Base-by-base conservation (phyloP, 2,888 invertebrate species). In the Nomada fucata region DNA sequence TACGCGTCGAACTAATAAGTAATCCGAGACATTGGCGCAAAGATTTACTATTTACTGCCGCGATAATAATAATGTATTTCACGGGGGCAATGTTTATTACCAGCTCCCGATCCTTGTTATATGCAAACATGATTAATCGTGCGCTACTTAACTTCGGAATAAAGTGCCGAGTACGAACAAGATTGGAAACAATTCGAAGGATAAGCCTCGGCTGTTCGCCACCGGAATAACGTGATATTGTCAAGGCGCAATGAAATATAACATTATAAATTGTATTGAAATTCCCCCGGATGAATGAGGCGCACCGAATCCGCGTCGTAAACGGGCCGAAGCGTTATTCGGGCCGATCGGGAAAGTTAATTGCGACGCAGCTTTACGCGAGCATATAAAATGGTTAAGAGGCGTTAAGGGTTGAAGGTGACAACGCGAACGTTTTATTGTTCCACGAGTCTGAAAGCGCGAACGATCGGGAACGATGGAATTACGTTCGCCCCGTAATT, bases 391-490 rank as follows among this genome's bases (percentile, higher is more conserved):
- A n/a, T 42, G 55, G 10, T 59, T 2, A 7, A 36, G 47, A 47
- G 65, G 29, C n/a, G 57, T 67, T n/a, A 67, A 61, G 73, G 67
- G 65, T 73, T 60, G 77, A 23, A 67, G 15, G 65, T 65, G 59
- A n/a, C 29, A 29, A 23, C 7, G 10, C 9, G 44, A 64, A 10
- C 50, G 18, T 73, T 68, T 44, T 55, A 59, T 59, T 52, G n/a
- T 59, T 64, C 42, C 5, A 10, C n/a, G 29, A 13, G 7, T 13
- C 5, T 10, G 15, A 36, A 2, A 72, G 23, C 36, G 15, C 18
- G 44, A 61, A 36, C 11, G 3, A 18, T 52, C 7, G 13, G 13
- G 0, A 3, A 42, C 1, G 9, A 5, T 36, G 11, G 47, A 10
- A 71, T 79, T 67, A 36, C 47, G 29, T 77, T 78, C 70, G 61